Evolutionary conservation across 1,140 invertebrate species (phyloP).

Genomic region (Euura saliciscinereae): DNA sequence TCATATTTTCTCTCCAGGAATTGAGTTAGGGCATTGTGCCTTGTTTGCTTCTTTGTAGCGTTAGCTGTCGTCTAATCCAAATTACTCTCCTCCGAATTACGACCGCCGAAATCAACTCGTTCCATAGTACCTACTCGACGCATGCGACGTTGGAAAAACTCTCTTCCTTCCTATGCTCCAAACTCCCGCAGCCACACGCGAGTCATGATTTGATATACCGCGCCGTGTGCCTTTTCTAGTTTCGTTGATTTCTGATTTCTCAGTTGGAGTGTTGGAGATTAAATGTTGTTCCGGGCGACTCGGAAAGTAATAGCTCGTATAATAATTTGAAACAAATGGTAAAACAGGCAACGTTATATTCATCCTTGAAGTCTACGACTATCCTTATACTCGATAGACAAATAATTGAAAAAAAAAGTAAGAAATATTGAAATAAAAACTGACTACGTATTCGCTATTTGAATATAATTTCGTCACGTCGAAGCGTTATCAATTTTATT

Average conservation of each 20-base stretch:
- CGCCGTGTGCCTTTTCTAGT: not conserved
- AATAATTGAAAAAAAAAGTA: not conserved
- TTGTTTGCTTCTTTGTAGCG: not conserved
- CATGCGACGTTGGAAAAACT: too few relatives aligned
- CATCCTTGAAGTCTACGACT: not conserved
- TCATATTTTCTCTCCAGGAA: not conserved
- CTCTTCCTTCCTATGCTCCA: too few relatives aligned
- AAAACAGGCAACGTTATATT: not conserved
- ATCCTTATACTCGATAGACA: not conserved
- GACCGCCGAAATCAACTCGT: not conserved
- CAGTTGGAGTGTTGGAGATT: not conserved
- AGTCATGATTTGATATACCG: not conserved
- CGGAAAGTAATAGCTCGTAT: not conserved
- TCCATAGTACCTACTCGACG: too few relatives aligned
- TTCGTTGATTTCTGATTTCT: not conserved
- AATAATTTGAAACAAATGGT: not conserved
- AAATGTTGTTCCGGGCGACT: not conserved
- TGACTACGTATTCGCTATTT: not conserved
- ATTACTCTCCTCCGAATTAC: conserved; percentile 5
- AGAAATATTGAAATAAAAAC: not conserved
- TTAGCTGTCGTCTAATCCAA: not conserved
- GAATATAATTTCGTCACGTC: not conserved
- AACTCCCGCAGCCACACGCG: too few relatives aligned
- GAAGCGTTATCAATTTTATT: not conserved
- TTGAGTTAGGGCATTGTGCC: conserved; percentile 1